These are phyloP conservation scores for Pseudorhiza aurosa DNA, from an alignment of 30 jellyfish, hydroid and myxozoan species.

Conservation along the genomic window DNA sequence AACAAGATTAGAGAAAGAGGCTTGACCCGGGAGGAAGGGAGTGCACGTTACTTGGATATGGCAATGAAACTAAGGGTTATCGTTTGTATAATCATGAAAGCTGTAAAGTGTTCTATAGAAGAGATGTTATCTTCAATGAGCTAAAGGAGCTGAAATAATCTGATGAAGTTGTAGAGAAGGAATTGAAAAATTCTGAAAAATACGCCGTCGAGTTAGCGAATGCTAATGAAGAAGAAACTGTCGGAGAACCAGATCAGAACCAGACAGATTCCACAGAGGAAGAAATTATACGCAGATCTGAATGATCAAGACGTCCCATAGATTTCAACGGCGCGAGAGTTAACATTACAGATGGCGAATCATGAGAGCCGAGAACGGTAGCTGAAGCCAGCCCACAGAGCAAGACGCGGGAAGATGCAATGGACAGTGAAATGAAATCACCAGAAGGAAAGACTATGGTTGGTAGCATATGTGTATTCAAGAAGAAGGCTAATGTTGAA, in stretches of 20 bases:
- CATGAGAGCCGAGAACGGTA: background rate
- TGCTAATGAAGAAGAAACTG: background rate
- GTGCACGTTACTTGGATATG: background rate
- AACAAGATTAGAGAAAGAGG: background rate
- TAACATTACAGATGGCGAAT: background rate
- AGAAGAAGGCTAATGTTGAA: no score
- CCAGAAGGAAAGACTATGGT: constrained; percentile 12
- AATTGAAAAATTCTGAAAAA: background rate
- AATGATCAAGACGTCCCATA: constrained; percentile 3
- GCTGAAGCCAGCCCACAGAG: constrained; percentile 15
- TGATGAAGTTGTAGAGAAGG: background rate
- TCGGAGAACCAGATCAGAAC: background rate
- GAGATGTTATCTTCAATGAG: constrained; percentile 2
- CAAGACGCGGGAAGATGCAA: constrained; percentile 11
- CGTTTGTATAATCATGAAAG: background rate
- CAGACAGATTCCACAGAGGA: no score
- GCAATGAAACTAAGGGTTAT: constrained; percentile 1
- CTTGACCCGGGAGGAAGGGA: background rate
- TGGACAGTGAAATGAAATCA: constrained; percentile 42
- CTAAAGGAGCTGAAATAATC: background rate
- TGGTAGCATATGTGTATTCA: constrained; percentile 3
- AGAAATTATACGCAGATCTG: no score
- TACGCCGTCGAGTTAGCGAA: background rate
- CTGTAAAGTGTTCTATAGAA: background rate
- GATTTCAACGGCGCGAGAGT: background rate